Conservation (phyloP, 2,113 vertebrate genomes). For the Thoracochromis brauschi region DNA sequence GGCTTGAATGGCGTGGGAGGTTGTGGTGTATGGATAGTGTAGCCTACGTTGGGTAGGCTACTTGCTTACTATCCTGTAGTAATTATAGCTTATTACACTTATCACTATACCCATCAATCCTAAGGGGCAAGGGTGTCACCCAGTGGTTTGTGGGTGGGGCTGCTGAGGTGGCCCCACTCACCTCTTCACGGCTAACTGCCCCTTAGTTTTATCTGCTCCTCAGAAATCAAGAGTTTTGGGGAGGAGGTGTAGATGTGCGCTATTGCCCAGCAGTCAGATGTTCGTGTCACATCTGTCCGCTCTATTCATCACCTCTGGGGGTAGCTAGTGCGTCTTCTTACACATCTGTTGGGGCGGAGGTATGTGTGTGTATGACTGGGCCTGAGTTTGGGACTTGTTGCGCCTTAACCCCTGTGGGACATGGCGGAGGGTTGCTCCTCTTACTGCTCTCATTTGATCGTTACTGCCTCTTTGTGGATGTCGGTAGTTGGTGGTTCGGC, state of each 20-base stretch:
- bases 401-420: not conserved
- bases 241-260: not conserved
- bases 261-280: not conserved
- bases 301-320: rapidly evolving
- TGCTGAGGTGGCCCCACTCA: not conserved
- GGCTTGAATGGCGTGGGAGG: not conserved
- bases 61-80: not conserved
- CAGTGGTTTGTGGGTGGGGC: not conserved
- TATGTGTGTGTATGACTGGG: not conserved
- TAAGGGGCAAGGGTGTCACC: not conserved
- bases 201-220: not conserved
- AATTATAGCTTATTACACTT: rapidly evolving
- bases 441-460: not conserved
- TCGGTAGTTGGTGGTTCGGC: not conserved
- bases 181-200: not conserved
- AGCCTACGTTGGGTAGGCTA: not conserved
- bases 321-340: not conserved
- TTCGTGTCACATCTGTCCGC: not conserved
- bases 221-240: rapidly evolving
- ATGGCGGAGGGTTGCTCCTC: not conserved
- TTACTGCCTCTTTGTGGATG: not conserved
- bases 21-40: not conserved
- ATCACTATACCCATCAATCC: not conserved
- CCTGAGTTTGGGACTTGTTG: not conserved
- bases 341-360: not conserved